phyloP scores from a whole-genome alignment of 1,140 invertebrate species.

The Hirudo medicinalis region DNA sequence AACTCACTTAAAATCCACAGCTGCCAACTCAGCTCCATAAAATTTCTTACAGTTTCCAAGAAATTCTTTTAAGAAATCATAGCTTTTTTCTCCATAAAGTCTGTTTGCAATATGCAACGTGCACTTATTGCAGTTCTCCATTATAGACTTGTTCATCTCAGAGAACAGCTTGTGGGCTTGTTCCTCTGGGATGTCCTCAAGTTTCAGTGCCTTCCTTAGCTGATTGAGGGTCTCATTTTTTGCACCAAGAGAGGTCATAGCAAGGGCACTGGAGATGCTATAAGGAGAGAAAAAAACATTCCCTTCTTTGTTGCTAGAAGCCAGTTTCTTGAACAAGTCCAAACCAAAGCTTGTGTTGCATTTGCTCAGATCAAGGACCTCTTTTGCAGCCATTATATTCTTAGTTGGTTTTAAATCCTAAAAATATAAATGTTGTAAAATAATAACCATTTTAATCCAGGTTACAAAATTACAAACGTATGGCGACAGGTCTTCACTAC shows the following conservation, averaged over 20 bases:
- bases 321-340: slow-evolving; percentile 10
- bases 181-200: slow-evolving; percentile 13
- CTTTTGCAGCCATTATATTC: no score
- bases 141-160: slow-evolving; percentile 50
- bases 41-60: slow-evolving; percentile 9
- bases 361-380: neutral
- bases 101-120: slow-evolving; percentile 62
- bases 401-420: no score
- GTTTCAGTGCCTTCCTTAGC: slow-evolving; percentile 18
- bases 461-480: no score
- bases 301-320: slow-evolving; percentile 35
- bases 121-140: slow-evolving; percentile 50
- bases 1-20: slow-evolving; percentile 22
- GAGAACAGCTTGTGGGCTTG: slow-evolving; percentile 12
- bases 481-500: no score
- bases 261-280: slow-evolving; percentile 65
- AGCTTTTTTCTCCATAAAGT: slow-evolving; percentile 51
- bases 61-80: slow-evolving; percentile 22
- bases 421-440: no score
- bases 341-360: slow-evolving; percentile 11
- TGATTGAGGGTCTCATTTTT: slow-evolving; percentile 52
- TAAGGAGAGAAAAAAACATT: slow-evolving; percentile 77
- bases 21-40: slow-evolving; percentile 22
- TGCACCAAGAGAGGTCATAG: slow-evolving; percentile 65
- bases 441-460: no score